phyloP scores from a whole-genome alignment of 23 tunicate species.

The Aplidium turbinatum region DNA sequence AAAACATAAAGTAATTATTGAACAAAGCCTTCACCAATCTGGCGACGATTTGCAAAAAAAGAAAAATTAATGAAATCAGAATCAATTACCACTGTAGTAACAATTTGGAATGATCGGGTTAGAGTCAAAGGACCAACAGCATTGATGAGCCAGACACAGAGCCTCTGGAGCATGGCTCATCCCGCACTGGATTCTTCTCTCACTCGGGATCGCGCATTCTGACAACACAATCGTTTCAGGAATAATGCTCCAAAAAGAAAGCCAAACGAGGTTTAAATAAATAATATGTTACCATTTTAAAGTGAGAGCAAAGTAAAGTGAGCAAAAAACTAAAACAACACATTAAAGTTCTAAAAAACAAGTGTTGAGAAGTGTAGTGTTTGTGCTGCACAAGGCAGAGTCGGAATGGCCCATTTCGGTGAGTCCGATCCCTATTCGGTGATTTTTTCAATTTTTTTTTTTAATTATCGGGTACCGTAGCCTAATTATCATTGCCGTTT shows the following conservation, averaged over 20 bases:
- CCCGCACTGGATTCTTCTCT: constrained; percentile 42
- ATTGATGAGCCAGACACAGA: constrained; percentile 53
- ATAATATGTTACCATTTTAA: not conserved
- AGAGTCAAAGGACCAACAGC: constrained; percentile 55
- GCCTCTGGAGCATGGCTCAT: constrained; percentile 22
- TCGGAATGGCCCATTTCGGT: no score
- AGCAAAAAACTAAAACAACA: no score
- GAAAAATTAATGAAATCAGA: not conserved
- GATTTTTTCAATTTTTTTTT: no score
- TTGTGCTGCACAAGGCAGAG: no score
- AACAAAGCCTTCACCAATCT: not conserved
- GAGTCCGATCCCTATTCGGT: no score
- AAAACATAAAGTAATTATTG: no score
- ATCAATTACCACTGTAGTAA: constrained; percentile 43
- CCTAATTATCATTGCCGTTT: no score
- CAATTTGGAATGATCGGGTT: constrained; percentile 65
- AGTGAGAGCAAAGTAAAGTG: no score
- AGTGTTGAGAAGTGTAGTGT: no score
- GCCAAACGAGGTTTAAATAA: not conserved
- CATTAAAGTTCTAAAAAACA: no score
- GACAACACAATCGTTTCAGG: constrained; percentile 10
- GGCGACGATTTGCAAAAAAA: not conserved
- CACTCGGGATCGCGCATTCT: constrained; percentile 44
- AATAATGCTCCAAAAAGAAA: not conserved
- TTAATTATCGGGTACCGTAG: no score